Evolutionary conservation across 1,140 invertebrate species (phyloP).

Genomic region (Zaprionus ghesquierei): DNA sequence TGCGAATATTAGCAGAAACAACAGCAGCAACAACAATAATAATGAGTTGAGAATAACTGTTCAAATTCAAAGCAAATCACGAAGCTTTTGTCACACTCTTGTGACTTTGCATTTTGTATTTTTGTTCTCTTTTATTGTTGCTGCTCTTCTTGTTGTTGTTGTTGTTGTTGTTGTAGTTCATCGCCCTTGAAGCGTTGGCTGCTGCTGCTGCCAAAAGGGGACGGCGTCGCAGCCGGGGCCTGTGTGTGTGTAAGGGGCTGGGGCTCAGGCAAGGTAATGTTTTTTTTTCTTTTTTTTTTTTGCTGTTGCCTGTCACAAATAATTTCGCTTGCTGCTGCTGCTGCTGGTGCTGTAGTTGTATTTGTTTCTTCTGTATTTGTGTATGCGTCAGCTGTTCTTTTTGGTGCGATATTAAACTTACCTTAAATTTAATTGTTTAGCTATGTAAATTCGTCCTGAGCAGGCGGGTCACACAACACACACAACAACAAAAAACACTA

Average conservation of each 20-base stretch:
- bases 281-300: constrained; percentile 34
- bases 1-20: no score
- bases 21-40: constrained; percentile 8
- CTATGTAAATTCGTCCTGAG: constrained; percentile 60
- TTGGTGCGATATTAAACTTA: constrained; percentile 38
- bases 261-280: constrained; percentile 46
- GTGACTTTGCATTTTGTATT: constrained; percentile 36
- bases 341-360: constrained; percentile 10
- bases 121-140: constrained; percentile 19
- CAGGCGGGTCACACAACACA: constrained; percentile 29
- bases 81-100: constrained; percentile 45
- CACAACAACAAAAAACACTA: constrained; percentile 14
- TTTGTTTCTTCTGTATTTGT: constrained; percentile 6
- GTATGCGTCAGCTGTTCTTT: constrained; percentile 62
- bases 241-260: constrained; percentile 35
- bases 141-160: no score
- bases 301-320: constrained; percentile 26
- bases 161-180: constrained; percentile 56
- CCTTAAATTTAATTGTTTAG: constrained; percentile 61
- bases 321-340: constrained; percentile 14
- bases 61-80: constrained; percentile 29
- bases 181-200: constrained; percentile 57
- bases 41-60: constrained; percentile 16
- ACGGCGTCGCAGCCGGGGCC: constrained; percentile 26
- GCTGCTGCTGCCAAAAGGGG: constrained; percentile 39